Conservation (phyloP, 2,888 invertebrate genomes). For the Cenopis cana region DNA sequence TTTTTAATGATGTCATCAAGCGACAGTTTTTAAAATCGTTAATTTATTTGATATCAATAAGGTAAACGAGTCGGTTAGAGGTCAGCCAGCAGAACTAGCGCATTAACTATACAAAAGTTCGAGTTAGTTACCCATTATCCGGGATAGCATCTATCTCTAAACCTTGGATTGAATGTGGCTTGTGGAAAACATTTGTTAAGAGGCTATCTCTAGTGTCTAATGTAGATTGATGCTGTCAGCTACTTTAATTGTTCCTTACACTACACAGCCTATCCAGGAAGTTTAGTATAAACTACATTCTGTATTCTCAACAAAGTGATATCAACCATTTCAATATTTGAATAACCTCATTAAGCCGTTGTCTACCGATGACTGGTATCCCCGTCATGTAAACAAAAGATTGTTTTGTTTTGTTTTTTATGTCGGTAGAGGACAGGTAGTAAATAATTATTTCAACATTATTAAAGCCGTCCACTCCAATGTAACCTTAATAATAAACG, state of each 20-base stretch:
- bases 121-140: neutral
- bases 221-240: too few species aligned
- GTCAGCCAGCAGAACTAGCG: neutral
- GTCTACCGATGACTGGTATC: too few species aligned
- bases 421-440: too few species aligned
- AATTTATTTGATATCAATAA: neutral
- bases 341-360: too few species aligned
- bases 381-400: too few species aligned
- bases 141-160: neutral
- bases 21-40: neutral
- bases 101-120: neutral
- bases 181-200: neutral
- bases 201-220: too few species aligned
- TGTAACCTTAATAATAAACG: neutral
- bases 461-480: neutral
- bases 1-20: neutral
- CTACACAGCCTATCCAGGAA: too few species aligned
- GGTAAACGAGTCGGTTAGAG: too few species aligned
- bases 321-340: neutral
- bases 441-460: neutral
- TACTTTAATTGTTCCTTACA: too few species aligned
- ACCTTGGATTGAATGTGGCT: neutral
- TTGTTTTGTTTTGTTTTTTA: too few species aligned
- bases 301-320: too few species aligned
- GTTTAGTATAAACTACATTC: too few species aligned